Percentiles rank a stretch among this genome's conserved stretches.
phyloP scores from a whole-genome alignment of 2,888 invertebrate species.

The Lasioglossum malachurum region DNA sequence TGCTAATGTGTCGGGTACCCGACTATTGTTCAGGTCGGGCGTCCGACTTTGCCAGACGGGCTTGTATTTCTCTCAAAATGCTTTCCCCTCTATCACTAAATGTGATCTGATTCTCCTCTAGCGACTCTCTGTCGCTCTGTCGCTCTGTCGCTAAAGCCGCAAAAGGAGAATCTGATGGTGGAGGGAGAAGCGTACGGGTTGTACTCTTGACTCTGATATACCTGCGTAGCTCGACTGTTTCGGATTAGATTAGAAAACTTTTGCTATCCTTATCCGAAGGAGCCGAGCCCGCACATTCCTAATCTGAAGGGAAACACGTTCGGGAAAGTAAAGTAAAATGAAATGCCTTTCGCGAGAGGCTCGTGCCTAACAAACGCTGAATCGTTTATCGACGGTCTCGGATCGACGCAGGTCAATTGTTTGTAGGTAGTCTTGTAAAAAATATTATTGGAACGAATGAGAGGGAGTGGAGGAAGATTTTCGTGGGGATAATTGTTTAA shows the following conservation, averaged over 20 bases:
- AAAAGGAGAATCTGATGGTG: neutral
- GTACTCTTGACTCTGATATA: neutral
- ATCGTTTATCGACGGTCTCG: neutral
- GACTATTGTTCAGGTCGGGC: too few species aligned
- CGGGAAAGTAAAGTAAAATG: neutral
- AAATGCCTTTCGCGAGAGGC: neutral
- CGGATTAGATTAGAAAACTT: neutral
- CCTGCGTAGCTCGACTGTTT: neutral
- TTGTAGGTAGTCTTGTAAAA: constrained; percentile 4
- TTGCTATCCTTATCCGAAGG: neutral
- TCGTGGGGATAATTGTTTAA: constrained; percentile 23
- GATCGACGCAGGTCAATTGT: constrained; percentile 1
- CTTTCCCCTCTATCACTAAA: neutral
- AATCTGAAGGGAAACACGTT: neutral
- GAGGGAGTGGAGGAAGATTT: neutral
- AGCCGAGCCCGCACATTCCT: neutral
- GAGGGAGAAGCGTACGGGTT: neutral
- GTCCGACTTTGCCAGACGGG: too few species aligned
- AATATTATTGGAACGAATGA: neutral
- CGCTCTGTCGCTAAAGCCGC: too few species aligned
- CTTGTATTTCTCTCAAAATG: too few species aligned
- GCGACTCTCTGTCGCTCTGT: too few species aligned
- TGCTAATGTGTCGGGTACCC: too few species aligned
- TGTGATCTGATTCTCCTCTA: too few species aligned
- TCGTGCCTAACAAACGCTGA: neutral